phyloP scores from a whole-genome alignment of 2,888 invertebrate genomes.

The Salticus scenicus region DNA sequence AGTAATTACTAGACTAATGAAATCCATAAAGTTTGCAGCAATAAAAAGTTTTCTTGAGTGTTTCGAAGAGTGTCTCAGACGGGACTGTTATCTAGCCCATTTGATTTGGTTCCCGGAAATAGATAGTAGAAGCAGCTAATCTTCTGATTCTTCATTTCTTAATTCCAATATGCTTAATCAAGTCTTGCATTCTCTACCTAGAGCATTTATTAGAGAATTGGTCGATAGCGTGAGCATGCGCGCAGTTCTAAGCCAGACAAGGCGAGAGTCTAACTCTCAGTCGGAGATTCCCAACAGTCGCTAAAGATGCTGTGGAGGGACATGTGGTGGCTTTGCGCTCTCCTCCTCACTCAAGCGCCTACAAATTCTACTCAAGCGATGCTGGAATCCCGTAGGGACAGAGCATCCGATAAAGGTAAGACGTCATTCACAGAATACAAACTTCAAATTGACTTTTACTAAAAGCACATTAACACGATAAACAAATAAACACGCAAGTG shows the following conservation, averaged over 20 bases:
- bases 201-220: constrained; percentile 11
- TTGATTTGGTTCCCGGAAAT: too few relatives aligned
- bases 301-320: background rate
- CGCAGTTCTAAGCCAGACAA: background rate
- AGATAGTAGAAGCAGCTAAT: constrained; percentile 8
- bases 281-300: background rate
- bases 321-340: constrained; percentile 11
- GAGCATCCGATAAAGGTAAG: constrained; percentile 19
- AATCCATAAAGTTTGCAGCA: too few relatives aligned
- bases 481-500: too few relatives aligned
- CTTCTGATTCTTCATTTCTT: constrained; percentile 21
- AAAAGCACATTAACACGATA: too few relatives aligned
- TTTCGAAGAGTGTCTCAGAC: too few relatives aligned
- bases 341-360: background rate
- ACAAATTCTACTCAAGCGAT: background rate
- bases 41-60: too few relatives aligned
- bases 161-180: constrained; percentile 33
- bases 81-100: too few relatives aligned
- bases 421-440: too few relatives aligned
- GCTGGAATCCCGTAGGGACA: constrained; percentile 23
- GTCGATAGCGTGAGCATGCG: constrained; percentile 13
- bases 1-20: too few relatives aligned
- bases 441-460: too few relatives aligned
- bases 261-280: background rate
- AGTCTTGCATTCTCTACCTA: constrained; percentile 24